Evolutionary conservation across 2,113 vertebrate species (phyloP).

Genomic region (Collichthys lucidus): DNA sequence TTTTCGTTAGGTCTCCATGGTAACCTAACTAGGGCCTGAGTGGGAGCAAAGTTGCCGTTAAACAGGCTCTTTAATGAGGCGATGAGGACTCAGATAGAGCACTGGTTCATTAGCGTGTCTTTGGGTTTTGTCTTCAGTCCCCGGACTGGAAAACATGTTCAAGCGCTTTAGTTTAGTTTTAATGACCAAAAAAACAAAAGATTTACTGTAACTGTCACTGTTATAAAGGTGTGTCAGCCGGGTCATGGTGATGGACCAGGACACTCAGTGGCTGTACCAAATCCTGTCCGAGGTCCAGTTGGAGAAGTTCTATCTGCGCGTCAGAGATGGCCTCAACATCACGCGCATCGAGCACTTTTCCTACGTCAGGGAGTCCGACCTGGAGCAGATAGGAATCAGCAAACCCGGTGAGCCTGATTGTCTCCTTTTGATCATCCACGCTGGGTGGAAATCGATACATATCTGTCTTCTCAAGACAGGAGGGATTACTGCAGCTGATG

Average conservation of each 20-base stretch:
- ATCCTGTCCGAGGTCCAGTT: conserved; percentile 88
- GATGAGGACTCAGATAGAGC: not conserved
- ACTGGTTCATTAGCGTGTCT: not conserved
- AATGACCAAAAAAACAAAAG: not conserved
- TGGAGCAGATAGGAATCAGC: conserved; percentile 90
- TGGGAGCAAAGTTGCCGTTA: conserved; percentile 7
- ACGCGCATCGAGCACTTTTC: conserved; percentile 88
- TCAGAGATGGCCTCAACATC: conserved; percentile 90
- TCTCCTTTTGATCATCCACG: not conserved
- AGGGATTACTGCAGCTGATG: not conserved
- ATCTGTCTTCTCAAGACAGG: not conserved
- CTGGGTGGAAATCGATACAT: not conserved
- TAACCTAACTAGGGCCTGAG: conserved; percentile 32
- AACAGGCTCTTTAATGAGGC: conserved; percentile 24
- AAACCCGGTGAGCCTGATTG: conserved; percentile 85
- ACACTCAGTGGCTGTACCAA: conserved; percentile 87
- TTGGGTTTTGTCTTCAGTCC: not conserved
- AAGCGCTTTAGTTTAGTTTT: not conserved
- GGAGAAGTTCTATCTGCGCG: conserved; percentile 88
- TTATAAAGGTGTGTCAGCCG: conserved; percentile 27
- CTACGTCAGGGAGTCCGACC: conserved; percentile 88
- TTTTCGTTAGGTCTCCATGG: conserved; percentile 59
- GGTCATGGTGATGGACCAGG: conserved; percentile 86
- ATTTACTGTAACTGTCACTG: not conserved
- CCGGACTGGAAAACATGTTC: not conserved